Evolutionary conservation across 2,797 vertebrate species (phyloP), one percentile per base, ranked within the genome.

Genomic region (Sebastes steindachneri): DNA sequence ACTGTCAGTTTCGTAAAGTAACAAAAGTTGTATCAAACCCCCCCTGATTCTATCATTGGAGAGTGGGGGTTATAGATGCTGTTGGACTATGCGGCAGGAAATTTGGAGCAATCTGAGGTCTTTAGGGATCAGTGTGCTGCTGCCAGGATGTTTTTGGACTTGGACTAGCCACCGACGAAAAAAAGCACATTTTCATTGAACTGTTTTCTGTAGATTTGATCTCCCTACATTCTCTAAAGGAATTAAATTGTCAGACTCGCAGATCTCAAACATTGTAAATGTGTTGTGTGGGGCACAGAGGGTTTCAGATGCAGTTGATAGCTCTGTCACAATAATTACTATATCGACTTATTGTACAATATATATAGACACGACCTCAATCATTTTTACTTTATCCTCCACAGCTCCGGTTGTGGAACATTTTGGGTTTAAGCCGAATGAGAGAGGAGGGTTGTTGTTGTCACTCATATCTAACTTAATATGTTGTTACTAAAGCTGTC

Each of bases 401-500:
- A 15, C 7, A 2, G 14, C 25, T 57, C 55, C 11, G 10, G 55
- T 26, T 28, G 15, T 19, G 26, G 41, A 19, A 19, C 41, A 48
- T 48, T 59, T 19, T 59, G 9, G 57, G 57, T 29, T 29, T 5
- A 29, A 29, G 7, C 26, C 0, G 7, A 29, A 59, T 29, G 55
- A 14, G 0, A 57, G 55, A 26, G 54, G 21, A 55, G 17, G 2
- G 59, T 23, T 35, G 19, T 62, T 35, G 10, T 21, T 62, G 5
- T 11, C 23, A 55, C 11, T 25, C 2, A 55, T 55, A 11, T 31
- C 0, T 62, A 21, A 33, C 19, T 31, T 60, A 3, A 45, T 17
- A 45, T 17, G 15, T 8, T 8, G 6, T 7, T 45, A 17, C 15
- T 0, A 45, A 0, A 0, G 41, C 7, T 45, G 41, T 17, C 41